These are phyloP conservation scores for Corapipo altera DNA, from an alignment of 2,113 vertebrate genomes.

Conservation along the genomic window DNA sequence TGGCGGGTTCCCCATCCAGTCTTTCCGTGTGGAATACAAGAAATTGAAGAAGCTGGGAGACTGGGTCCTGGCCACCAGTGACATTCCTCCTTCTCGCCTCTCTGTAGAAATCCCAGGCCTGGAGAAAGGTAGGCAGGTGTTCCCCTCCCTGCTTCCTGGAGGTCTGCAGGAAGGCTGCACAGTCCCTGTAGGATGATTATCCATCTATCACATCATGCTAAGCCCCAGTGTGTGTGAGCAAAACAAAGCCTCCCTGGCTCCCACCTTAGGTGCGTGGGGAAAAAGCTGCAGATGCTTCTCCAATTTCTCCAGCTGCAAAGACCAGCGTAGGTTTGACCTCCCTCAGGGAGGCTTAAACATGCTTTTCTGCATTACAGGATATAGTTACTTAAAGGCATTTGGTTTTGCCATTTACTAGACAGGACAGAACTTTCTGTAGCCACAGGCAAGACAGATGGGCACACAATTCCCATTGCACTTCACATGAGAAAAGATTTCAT, in stretches of 20 bases:
- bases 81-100: conserved; percentile 94
- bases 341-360: not conserved
- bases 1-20: conserved; percentile 94
- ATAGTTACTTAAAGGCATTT: not conserved
- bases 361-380: not conserved
- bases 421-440: conserved; percentile 1
- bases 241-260: not conserved
- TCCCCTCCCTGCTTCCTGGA: not conserved
- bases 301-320: conserved; percentile 55
- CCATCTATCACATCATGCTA: not conserved
- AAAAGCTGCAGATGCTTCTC: conserved; percentile 27
- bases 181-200: not conserved
- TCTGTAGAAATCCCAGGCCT: conserved; percentile 93
- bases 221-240: not conserved
- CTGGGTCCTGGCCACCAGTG: conserved; percentile 90
- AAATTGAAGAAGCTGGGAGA: conserved; percentile 90
- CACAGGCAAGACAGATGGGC: conserved; percentile 11
- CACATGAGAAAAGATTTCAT: not conserved
- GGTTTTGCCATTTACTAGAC: not conserved
- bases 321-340: conserved; percentile 14
- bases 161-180: not conserved
- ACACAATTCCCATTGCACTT: not conserved
- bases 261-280: not conserved
- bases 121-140: conserved; percentile 86
- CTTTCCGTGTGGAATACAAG: conserved; percentile 93